Evolutionary conservation across 2,888 invertebrate species (phyloP).

Genomic region (Spialia ferax): DNA sequence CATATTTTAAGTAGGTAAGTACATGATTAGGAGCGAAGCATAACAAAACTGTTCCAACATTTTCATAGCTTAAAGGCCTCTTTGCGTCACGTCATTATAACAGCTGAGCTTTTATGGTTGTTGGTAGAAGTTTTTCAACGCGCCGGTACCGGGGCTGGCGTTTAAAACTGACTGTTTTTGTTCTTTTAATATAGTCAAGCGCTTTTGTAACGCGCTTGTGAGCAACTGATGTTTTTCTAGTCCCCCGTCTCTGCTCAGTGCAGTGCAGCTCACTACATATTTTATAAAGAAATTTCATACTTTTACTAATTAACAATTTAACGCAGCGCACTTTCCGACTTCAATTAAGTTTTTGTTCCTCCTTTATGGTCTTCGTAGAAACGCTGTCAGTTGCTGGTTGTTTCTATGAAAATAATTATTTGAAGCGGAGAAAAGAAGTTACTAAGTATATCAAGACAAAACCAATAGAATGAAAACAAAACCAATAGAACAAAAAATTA

Average conservation of each 20-base stretch:
- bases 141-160: slow-evolving; percentile 53
- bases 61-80: slow-evolving; percentile 55
- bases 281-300: slow-evolving; percentile 31
- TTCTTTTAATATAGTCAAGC: slow-evolving; percentile 55
- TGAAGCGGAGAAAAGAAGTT: too few species aligned
- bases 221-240: slow-evolving; percentile 45
- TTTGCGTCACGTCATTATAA: slow-evolving; percentile 61
- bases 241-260: slow-evolving; percentile 25
- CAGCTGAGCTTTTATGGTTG: slow-evolving; percentile 60
- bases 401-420: too few species aligned
- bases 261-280: slow-evolving; percentile 35
- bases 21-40: slow-evolving; percentile 39
- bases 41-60: slow-evolving; percentile 45
- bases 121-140: slow-evolving; percentile 59
- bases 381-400: background rate
- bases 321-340: background rate
- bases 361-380: background rate
- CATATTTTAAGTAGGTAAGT: slow-evolving; percentile 41
- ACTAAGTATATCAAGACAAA: too few species aligned
- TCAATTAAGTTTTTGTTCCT: background rate
- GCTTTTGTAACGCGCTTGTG: slow-evolving; percentile 50
- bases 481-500: too few species aligned
- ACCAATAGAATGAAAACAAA: too few species aligned
- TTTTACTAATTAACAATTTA: slow-evolving; percentile 26
- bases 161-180: slow-evolving; percentile 53